Evolutionary conservation across 2,888 invertebrate species (phyloP).

Genomic region (Helleia helle): DNA sequence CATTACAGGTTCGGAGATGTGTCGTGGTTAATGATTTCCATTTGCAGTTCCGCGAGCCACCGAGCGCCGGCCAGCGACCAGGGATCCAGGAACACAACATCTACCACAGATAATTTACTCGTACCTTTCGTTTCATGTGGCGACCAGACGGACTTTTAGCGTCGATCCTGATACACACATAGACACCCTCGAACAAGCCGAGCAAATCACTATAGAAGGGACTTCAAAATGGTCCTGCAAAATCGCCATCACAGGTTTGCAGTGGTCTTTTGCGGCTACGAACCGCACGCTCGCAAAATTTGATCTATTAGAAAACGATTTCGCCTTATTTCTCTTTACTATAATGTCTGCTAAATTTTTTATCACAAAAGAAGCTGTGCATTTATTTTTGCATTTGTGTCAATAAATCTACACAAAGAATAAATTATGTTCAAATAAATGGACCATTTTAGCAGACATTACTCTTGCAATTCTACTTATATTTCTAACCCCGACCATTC

Average conservation of each 20-base stretch:
- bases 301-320: conserved; percentile 67
- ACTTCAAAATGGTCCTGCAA: conserved; percentile 99
- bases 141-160: conserved; percentile 93
- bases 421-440: conserved; percentile 3
- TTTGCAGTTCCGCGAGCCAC: conserved; percentile 22
- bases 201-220: conserved; percentile 98
- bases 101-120: conserved; percentile 55
- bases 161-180: conserved; percentile 98
- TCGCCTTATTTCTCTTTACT: conserved; percentile 60
- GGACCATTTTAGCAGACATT: conserved; percentile 44
- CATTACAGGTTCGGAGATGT: conserved; percentile 94
- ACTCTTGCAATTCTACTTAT: conserved; percentile 59
- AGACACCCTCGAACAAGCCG: conserved; percentile 97
- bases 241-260: conserved; percentile 98
- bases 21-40: conserved; percentile 30
- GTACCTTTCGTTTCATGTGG: conserved; percentile 71
- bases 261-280: conserved; percentile 70
- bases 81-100: conserved; percentile 29
- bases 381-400: background rate
- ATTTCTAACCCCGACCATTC: conserved; percentile 51
- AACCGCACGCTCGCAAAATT: conserved; percentile 70
- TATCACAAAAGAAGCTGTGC: background rate
- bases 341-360: conserved; percentile 52
- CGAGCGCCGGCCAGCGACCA: conserved; percentile 23
- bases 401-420: background rate